Evolutionary conservation across 1,140 invertebrate genomes (phyloP).

Genomic region (Philotrypesis tridentata): DNA sequence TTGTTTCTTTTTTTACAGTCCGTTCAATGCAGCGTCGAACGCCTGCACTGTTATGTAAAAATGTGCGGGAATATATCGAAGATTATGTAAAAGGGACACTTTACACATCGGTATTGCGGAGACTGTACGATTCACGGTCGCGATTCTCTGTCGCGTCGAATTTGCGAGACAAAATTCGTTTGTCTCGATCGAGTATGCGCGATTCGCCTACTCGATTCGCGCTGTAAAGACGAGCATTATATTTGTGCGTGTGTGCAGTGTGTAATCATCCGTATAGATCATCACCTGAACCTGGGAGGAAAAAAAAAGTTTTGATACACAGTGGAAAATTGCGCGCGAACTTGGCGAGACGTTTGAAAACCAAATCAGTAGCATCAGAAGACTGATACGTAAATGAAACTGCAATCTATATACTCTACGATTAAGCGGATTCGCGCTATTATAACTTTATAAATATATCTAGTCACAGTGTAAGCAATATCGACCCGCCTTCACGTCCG

Average conservation of each 20-base stretch:
- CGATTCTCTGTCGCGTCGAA: slow-evolving; percentile 29
- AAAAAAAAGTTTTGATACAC: background rate
- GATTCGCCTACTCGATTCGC: too few relatives aligned
- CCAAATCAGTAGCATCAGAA: slow-evolving; percentile 45
- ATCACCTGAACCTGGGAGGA: too few relatives aligned
- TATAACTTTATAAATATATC: slow-evolving; percentile 31
- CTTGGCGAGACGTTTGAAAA: background rate
- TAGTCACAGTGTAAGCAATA: slow-evolving; percentile 15
- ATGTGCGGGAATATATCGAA: slow-evolving; percentile 29
- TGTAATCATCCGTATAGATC: too few relatives aligned
- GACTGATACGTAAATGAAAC: slow-evolving; percentile 43
- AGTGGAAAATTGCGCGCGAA: background rate
- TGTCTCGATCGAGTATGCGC: too few relatives aligned
- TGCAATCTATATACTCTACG: slow-evolving; percentile 29
- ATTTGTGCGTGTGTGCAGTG: too few relatives aligned
- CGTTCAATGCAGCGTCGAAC: background rate
- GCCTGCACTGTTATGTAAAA: slow-evolving; percentile 47
- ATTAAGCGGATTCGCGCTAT: slow-evolving; percentile 3
- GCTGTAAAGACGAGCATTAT: too few relatives aligned
- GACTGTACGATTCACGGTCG: slow-evolving; percentile 36
- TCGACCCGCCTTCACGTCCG: too few relatives aligned
- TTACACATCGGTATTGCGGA: background rate
- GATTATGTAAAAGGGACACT: slow-evolving; percentile 34
- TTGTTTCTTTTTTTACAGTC: slow-evolving; percentile 15
- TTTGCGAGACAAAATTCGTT: background rate